Conservation (phyloP, 1,140 invertebrate species). For the Brachionus plicatilis region DNA sequence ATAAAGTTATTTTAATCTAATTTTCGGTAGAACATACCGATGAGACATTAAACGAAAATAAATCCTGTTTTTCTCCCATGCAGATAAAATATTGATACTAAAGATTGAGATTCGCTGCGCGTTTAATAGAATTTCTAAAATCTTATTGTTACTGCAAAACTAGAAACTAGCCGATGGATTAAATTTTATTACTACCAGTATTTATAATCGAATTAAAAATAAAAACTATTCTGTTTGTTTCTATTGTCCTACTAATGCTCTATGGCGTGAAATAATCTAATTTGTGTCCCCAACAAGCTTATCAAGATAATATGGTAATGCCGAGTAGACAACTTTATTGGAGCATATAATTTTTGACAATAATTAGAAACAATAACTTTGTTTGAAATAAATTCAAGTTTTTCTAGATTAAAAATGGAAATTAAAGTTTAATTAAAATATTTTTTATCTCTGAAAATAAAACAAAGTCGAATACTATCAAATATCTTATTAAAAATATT, state of each 20-base stretch:
- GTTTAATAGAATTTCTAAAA: neutral
- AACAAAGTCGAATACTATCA: no score
- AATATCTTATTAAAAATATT: no score
- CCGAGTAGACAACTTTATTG: neutral
- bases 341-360: neutral
- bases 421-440: neutral
- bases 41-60: neutral
- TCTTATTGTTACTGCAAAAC: neutral
- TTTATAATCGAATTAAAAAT: neutral
- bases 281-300: neutral
- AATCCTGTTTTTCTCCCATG: neutral
- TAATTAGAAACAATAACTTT: neutral
- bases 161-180: neutral
- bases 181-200: neutral
- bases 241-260: neutral
- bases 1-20: neutral
- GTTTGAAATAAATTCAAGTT: neutral
- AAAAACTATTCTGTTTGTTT: neutral
- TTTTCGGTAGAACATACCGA: neutral
- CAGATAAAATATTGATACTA: slow-evolving; percentile 38
- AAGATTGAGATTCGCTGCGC: slow-evolving; percentile 10
- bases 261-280: slow-evolving; percentile 12
- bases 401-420: neutral
- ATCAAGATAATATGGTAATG: neutral
- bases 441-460: no score